phyloP scores from a whole-genome alignment of 2,113 vertebrate species.

The Pristiophorus japonicus region DNA sequence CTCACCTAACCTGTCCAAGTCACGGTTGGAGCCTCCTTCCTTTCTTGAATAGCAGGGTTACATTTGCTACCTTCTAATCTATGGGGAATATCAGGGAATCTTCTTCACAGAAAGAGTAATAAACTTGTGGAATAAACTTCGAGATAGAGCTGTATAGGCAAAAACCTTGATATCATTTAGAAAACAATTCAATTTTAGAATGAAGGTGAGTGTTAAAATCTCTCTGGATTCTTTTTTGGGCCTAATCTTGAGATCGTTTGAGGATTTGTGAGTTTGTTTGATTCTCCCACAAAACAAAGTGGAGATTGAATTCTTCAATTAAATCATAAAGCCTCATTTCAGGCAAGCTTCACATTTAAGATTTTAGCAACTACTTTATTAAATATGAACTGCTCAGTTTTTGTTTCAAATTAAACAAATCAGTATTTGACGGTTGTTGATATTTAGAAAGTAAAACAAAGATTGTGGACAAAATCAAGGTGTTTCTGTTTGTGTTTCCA shows the following conservation, averaged over 20 bases:
- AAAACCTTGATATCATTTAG: not conserved
- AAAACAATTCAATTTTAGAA: not conserved
- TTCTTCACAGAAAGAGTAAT: no score
- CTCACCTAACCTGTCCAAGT: no score
- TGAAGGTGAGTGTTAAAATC: not conserved
- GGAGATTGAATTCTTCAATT: not conserved
- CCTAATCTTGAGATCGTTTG: not conserved
- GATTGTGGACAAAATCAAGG: not conserved
- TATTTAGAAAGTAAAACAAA: not conserved
- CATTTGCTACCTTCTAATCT: no score
- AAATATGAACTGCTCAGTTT: not conserved
- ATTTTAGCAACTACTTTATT: not conserved
- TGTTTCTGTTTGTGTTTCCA: not conserved
- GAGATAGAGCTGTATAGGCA: not conserved
- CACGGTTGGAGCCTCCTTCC: no score
- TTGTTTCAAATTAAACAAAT: not conserved
- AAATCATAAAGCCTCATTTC: not conserved
- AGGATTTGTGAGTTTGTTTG: not conserved
- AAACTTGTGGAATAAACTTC: not conserved
- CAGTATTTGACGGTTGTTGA: not conserved
- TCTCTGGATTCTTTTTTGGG: no score
- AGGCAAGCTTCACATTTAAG: not conserved
- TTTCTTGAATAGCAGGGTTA: no score
- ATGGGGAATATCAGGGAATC: no score
- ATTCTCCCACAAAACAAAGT: not conserved